A percentile compares a stretch with the other conserved stretches of the same genome.
Conservation (phyloP, 2,888 invertebrate genomes). For the Corythucha ciliata region DNA sequence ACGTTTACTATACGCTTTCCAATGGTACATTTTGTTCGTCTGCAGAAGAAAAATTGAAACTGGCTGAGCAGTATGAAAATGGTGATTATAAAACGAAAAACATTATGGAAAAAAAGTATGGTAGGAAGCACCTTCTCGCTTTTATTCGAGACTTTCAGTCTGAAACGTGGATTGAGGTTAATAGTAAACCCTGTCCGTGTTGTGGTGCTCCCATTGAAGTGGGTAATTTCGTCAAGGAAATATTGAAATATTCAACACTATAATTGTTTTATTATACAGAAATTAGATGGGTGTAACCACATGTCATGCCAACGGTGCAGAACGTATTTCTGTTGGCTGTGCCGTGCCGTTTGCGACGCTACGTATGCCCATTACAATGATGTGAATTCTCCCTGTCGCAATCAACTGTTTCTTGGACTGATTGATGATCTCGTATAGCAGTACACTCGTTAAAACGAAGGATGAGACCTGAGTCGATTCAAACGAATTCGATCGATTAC, state of each 20-base stretch:
- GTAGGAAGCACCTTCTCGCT: constrained; percentile 45
- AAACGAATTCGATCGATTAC: no score
- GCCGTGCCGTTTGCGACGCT: constrained; percentile 43
- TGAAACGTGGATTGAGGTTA: constrained; percentile 48
- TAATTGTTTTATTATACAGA: no score
- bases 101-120: constrained; percentile 48
- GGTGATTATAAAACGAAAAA: constrained; percentile 42
- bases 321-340: constrained; percentile 56
- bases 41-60: constrained; percentile 44
- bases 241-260: no score
- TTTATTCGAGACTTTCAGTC: constrained; percentile 48
- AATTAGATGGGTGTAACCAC: constrained; percentile 59
- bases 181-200: constrained; percentile 51
- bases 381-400: constrained; percentile 44
- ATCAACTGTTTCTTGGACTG: constrained; percentile 44
- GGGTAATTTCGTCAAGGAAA: no score
- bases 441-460: no score
- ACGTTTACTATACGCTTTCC: no score
- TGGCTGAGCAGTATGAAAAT: constrained; percentile 46
- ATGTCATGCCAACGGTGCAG: constrained; percentile 55
- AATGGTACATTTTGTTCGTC: no score
- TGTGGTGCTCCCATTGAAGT: constrained; percentile 52
- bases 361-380: constrained; percentile 50
- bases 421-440: no score
- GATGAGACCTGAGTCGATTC: no score